A percentile compares a stretch with the other conserved stretches of the same genome.
phyloP scores from a whole-genome alignment of 2,888 invertebrate genomes.

The Drosophila aldrichi region DNA sequence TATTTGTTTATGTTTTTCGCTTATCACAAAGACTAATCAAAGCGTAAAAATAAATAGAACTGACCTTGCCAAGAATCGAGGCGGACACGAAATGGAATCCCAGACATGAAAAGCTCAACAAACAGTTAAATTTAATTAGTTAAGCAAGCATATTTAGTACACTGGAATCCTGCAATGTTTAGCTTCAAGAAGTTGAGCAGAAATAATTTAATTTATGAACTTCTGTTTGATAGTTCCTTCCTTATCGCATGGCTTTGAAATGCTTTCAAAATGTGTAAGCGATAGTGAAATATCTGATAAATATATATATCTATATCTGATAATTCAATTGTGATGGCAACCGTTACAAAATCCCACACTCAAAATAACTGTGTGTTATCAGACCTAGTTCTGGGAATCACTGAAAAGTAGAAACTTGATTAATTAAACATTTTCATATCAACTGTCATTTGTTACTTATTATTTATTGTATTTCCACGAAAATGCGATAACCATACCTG shows the following conservation, averaged over 20 bases:
- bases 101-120: background rate
- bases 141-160: background rate
- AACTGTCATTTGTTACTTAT: background rate
- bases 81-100: background rate
- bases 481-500: background rate
- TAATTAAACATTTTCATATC: conserved; percentile 8
- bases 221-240: background rate
- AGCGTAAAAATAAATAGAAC: conserved; percentile 13
- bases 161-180: background rate
- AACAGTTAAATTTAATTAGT: background rate
- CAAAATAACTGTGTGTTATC: conserved; percentile 17
- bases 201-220: background rate
- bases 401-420: conserved; percentile 7
- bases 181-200: background rate
- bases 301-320: no score
- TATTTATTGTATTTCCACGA: background rate
- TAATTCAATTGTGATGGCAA: background rate
- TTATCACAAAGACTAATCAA: background rate
- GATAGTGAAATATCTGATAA: background rate
- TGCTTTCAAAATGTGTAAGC: background rate
- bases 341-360: background rate
- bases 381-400: conserved; percentile 9
- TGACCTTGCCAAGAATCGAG: conserved; percentile 30
- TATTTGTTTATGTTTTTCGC: background rate
- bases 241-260: conserved; percentile 6